A percentile compares a stretch with the other conserved stretches of the same genome.
Evolutionary conservation across 2,888 invertebrate species (phyloP).

Genomic region (Hypsopygia costalis): DNA sequence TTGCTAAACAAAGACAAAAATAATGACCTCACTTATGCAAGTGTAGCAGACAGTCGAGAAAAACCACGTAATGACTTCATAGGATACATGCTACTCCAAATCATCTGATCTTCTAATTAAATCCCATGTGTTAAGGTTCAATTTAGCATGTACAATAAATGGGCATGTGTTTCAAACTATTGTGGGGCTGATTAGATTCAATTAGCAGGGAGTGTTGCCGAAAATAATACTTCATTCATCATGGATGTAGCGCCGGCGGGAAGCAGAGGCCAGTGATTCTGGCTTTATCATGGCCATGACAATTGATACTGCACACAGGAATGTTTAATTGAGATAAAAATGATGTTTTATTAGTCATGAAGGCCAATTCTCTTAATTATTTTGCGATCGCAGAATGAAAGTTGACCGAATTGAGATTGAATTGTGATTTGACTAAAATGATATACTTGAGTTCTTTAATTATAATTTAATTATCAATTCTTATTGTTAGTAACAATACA

Average conservation of each 20-base stretch:
- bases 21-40: no score
- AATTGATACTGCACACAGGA: conserved; percentile 27
- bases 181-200: conserved; percentile 50
- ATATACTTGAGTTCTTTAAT: no score
- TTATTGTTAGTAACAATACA: no score
- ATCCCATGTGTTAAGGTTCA: conserved; percentile 21
- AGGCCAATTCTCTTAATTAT: no score
- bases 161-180: neutral
- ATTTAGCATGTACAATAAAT: conserved; percentile 21
- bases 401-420: no score
- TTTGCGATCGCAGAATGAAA: no score
- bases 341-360: neutral
- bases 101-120: conserved; percentile 22
- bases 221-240: conserved; percentile 50
- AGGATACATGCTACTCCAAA: neutral
- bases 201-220: conserved; percentile 50
- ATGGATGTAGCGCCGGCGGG: conserved; percentile 23
- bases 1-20: no score
- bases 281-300: conserved; percentile 34
- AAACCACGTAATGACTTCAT: conserved; percentile 9
- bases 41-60: neutral
- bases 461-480: no score
- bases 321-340: conserved; percentile 28
- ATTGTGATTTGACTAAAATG: no score
- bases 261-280: conserved; percentile 36